Base-by-base conservation (phyloP, 2,797 vertebrate species). In the Gorsachius magnificus region DNA sequence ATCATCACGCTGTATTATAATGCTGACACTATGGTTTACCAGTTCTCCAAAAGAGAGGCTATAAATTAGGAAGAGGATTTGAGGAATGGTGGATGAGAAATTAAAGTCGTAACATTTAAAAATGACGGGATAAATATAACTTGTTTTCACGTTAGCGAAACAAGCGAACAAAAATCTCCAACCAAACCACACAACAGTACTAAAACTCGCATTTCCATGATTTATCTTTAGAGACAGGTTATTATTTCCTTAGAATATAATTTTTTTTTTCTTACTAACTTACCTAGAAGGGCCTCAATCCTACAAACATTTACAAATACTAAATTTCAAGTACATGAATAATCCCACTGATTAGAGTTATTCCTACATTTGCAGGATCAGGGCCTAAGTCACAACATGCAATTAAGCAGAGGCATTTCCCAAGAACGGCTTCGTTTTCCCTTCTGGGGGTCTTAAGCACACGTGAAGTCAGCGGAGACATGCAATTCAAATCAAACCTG, bases 1-100 rank as follows among this genome's bases (percentile, higher is more conserved):
- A 92, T 95, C 93, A 91, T 85, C 96, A 82, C 91, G 93, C 68
- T 81, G 87, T 91, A 94, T 43, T 95, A 93, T 94, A 96, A 93
- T 97, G 95, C 96, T 97, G 94, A 97, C 96, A 93, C 84, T 54
- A 87, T 81, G 84, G 92, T 93, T 77, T 94, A 95, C 68, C 87
- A 93, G 71, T 93, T 95, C 91, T 95, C 91, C 93, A 96, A 81
- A 96, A 95, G 83, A 96, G 60, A 95, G 85, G 68, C 88, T 95
- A 83, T n/a, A 92, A 96, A 96, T 96, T 89, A 90, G 89, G 90
- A 69, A 83, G 56, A 35, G 51, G 83, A 93, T 94, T 60, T 82
- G 36, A 78, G 74, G 85, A 57, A 90, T 50, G 82, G 66, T 45
- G 58, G 68, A 63, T 89, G 60, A 93, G 89, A 96, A 95, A 94